phyloP scores from a whole-genome alignment of 2,888 invertebrate genomes.

The Andrena praecox region DNA sequence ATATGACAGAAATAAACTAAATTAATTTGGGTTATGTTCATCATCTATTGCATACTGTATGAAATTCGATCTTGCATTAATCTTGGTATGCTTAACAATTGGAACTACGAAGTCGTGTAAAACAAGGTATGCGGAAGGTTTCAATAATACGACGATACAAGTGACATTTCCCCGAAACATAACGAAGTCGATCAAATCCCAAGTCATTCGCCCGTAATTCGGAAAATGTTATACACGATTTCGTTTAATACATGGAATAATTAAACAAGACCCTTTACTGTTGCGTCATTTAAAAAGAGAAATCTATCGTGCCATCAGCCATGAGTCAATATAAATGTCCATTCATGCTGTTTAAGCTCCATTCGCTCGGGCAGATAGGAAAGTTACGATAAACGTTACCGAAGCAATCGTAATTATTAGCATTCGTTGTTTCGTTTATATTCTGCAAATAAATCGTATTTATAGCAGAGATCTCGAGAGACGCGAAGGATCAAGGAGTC shows the following conservation, averaged over 20 bases:
- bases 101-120: not conserved
- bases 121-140: not conserved
- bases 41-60: not conserved
- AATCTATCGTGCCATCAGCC: not conserved
- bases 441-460: not conserved
- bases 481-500: not conserved
- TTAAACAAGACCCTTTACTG: not conserved
- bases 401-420: not conserved
- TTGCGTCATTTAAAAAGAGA: slow-evolving; percentile 12
- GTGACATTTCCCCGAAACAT: not conserved
- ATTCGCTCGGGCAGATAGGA: not conserved
- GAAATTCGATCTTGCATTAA: not conserved
- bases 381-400: not conserved
- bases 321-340: not conserved
- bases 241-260: not conserved
- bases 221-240: slow-evolving; percentile 5
- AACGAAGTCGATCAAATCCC: not conserved
- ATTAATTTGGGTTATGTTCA: slow-evolving; percentile 39
- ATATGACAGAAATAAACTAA: not conserved
- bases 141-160: not conserved
- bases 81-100: not conserved
- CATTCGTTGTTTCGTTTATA: not conserved
- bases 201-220: not conserved
- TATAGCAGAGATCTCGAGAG: not conserved
- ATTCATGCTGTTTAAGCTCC: not conserved